Evolutionary conservation across 1,140 invertebrate species (phyloP).

Genomic region (Drosophila chauvacae): DNA sequence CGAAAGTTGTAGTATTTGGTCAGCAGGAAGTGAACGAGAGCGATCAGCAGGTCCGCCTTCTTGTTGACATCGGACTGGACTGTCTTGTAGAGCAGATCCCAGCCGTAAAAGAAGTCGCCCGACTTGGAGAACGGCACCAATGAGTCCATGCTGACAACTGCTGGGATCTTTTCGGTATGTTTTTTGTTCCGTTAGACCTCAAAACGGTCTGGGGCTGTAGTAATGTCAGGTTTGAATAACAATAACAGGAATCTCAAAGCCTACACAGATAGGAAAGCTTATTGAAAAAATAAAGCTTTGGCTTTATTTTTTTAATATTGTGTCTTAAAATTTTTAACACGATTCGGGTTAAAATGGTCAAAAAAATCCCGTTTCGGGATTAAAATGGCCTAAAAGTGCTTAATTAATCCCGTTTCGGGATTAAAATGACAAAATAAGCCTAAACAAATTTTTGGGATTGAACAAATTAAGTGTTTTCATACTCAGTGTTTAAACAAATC

Average conservation of each 20-base stretch:
- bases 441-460: too few relatives aligned
- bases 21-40: constrained; percentile 90
- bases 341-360: too few relatives aligned
- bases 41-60: constrained; percentile 89
- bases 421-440: too few relatives aligned
- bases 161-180: background rate
- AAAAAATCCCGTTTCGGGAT: too few relatives aligned
- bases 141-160: constrained; percentile 12
- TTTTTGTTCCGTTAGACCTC: too few relatives aligned
- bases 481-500: too few relatives aligned
- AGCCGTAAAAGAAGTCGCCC: constrained; percentile 87
- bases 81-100: constrained; percentile 89
- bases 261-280: background rate
- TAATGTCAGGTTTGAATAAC: background rate
- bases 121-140: constrained; percentile 9
- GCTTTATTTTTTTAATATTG: too few relatives aligned
- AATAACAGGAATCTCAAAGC: background rate
- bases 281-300: too few relatives aligned
- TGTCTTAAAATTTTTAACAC: too few relatives aligned
- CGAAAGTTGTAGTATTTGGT: constrained; percentile 88
- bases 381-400: too few relatives aligned
- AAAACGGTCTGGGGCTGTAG: background rate
- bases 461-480: too few relatives aligned
- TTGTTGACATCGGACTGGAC: constrained; percentile 86
- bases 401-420: too few relatives aligned